phyloP scores from a whole-genome alignment of 2,888 invertebrate genomes.

The Lysandra bellargus region DNA sequence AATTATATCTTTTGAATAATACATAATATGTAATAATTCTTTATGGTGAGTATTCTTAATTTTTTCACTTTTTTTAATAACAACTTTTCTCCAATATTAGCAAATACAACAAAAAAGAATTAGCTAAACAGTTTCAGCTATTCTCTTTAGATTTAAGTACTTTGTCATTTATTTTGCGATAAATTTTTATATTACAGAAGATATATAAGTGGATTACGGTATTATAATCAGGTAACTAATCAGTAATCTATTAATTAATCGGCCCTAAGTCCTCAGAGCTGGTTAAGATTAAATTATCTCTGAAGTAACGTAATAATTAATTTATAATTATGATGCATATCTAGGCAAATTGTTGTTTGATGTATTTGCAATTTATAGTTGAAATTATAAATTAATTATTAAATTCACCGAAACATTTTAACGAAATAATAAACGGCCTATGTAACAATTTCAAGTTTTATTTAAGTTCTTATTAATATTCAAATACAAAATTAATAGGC shows the following conservation, averaged over 20 bases:
- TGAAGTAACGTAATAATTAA: neutral
- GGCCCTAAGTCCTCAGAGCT: neutral
- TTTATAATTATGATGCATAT: neutral
- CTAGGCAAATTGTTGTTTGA: neutral
- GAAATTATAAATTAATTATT: neutral
- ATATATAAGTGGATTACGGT: neutral
- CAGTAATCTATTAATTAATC: neutral
- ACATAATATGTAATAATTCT: too few relatives aligned
- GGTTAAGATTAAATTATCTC: neutral
- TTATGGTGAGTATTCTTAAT: too few relatives aligned
- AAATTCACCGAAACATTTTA: neutral
- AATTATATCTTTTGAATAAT: too few relatives aligned
- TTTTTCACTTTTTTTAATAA: too few relatives aligned
- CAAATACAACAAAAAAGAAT: too few relatives aligned
- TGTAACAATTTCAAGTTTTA: neutral
- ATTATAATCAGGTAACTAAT: neutral
- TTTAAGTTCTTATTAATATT: slow-evolving; percentile 7
- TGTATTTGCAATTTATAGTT: neutral
- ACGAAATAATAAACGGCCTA: neutral
- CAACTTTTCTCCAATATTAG: too few relatives aligned
- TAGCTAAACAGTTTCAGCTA: too few relatives aligned
- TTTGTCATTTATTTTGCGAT: too few relatives aligned
- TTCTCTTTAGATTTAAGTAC: too few relatives aligned
- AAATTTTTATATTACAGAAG: too few relatives aligned
- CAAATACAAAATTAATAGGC: neutral